phyloP scores from a whole-genome alignment of 2,113 vertebrate genomes.

The Pyxicephalus adspersus region DNA sequence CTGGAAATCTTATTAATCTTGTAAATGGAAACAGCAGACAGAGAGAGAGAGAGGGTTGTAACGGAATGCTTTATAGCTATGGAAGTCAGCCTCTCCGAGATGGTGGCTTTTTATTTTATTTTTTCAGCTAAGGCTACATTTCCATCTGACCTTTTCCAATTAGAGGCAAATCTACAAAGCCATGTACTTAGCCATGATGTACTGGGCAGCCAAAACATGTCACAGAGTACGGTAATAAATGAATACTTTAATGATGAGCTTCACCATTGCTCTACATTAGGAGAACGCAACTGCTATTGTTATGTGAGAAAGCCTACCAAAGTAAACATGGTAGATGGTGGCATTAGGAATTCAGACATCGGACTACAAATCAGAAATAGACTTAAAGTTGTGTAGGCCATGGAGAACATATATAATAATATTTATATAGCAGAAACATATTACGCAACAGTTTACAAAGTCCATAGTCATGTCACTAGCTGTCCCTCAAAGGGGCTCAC shows the following conservation, averaged over 20 bases:
- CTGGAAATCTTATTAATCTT: constrained; percentile 56
- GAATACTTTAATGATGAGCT: background rate
- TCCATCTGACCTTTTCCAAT: constrained; percentile 44
- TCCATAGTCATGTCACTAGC: too few species aligned
- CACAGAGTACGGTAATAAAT: constrained; percentile 13
- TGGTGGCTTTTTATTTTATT: constrained; percentile 1
- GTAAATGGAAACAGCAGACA: constrained; percentile 57
- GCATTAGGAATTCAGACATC: too few species aligned
- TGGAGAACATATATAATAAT: too few species aligned
- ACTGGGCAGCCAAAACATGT: constrained; percentile 36
- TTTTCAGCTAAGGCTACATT: constrained; percentile 15
- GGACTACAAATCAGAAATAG: too few species aligned
- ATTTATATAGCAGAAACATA: too few species aligned
- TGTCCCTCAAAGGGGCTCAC: too few species aligned
- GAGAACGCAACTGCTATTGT: background rate
- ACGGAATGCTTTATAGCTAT: constrained; percentile 45
- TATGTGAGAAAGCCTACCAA: background rate
- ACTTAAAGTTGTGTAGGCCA: too few species aligned
- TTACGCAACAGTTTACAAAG: too few species aligned
- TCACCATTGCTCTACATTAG: background rate
- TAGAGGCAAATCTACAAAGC: constrained; percentile 26
- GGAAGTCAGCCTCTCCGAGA: constrained; percentile 12
- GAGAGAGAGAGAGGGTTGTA: constrained; percentile 49
- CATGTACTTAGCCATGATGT: constrained; percentile 1
- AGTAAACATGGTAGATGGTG: too few species aligned